These are phyloP conservation scores for Prunella himalayana DNA, from an alignment of 2,113 vertebrate genomes.

Conservation along the genomic window DNA sequence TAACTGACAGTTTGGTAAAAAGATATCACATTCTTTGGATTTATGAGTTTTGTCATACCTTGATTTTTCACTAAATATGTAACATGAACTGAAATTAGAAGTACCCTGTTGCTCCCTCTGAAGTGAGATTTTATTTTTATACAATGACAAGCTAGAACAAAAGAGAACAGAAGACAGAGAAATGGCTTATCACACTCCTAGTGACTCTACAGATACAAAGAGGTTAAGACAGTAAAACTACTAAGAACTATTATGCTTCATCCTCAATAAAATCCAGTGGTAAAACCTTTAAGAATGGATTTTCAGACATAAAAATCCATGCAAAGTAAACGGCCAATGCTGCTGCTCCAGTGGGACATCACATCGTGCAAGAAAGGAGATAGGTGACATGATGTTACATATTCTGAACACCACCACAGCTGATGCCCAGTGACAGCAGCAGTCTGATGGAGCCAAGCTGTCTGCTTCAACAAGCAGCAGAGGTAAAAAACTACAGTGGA, in stretches of 20 bases:
- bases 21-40: not conserved
- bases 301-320: not conserved
- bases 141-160: not conserved
- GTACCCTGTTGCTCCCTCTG: not conserved
- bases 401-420: not conserved
- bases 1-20: slow-evolving; percentile 48
- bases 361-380: not conserved
- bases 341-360: not conserved
- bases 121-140: not conserved
- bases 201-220: not conserved
- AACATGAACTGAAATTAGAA: not conserved
- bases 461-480: not conserved
- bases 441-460: not conserved
- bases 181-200: not conserved
- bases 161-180: not conserved
- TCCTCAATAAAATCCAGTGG: not conserved
- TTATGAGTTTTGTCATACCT: slow-evolving; percentile 4
- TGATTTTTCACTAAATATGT: slow-evolving; percentile 6
- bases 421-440: not conserved
- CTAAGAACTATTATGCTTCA: not conserved
- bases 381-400: not conserved
- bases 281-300: not conserved
- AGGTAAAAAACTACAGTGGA: not conserved
- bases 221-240: not conserved
- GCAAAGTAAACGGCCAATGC: accelerated